A percentile compares a stretch with the other conserved stretches of the same genome.
Conservation (phyloP, 2,888 invertebrate genomes). For the Cistogaster globosa region DNA sequence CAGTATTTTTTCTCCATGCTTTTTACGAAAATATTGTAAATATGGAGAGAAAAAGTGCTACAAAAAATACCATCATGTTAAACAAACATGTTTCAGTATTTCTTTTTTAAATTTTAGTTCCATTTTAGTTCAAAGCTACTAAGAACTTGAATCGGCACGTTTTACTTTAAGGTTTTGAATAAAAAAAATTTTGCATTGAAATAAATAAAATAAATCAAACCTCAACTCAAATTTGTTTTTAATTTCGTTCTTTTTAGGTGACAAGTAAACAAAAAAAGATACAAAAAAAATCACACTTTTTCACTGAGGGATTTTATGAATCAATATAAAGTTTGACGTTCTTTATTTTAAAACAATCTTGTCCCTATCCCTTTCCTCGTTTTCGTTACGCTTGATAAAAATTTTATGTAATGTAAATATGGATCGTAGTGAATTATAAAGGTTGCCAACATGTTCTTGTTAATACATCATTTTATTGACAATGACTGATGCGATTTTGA, state of each 20-base stretch:
- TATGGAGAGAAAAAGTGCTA: too few species aligned
- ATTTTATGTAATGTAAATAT: slow-evolving; percentile 34
- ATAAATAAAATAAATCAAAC: neutral
- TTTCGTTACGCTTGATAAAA: slow-evolving; percentile 14
- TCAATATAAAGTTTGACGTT: too few species aligned
- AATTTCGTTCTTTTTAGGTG: slow-evolving; percentile 45
- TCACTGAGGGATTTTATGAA: too few species aligned
- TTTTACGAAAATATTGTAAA: too few species aligned
- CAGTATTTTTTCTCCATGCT: slow-evolving; percentile 17
- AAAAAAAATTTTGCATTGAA: neutral
- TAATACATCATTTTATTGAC: slow-evolving; percentile 53
- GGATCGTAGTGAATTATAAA: neutral
- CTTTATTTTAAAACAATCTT: neutral
- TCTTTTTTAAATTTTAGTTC: too few species aligned
- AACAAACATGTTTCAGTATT: neutral
- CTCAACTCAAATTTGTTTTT: slow-evolving; percentile 50
- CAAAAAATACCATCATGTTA: neutral
- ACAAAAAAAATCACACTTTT: neutral
- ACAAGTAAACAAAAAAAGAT: slow-evolving; percentile 36
- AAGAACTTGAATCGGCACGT: neutral
- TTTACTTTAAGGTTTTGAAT: slow-evolving; percentile 3
- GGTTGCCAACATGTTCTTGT: neutral
- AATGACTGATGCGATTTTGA: slow-evolving; percentile 6
- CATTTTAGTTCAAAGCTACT: too few species aligned
- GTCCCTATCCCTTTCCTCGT: neutral